A percentile compares a stretch with the other conserved stretches of the same genome.
These are phyloP conservation scores for Callocephalon fimbriatum DNA, from an alignment of 2,113 vertebrate genomes.

Conservation along the genomic window DNA sequence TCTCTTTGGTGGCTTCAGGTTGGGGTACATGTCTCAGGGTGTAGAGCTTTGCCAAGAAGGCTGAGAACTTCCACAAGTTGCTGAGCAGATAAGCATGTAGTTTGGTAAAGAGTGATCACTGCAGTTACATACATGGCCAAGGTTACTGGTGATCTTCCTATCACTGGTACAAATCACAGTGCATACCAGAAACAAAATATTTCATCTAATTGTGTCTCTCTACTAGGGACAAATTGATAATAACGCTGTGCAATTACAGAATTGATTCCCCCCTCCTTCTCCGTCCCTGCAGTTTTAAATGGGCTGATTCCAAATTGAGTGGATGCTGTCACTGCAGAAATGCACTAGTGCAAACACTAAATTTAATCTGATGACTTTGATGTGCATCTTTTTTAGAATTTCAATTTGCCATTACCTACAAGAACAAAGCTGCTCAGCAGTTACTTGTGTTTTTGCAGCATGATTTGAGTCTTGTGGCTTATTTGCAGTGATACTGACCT, in stretches of 20 bases:
- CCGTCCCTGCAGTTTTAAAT: not conserved
- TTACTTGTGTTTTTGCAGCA: not conserved
- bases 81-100: not conserved
- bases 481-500: slow-evolving; percentile 25
- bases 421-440: not conserved
- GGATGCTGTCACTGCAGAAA: not conserved
- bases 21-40: rapidly evolving
- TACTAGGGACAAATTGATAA: not conserved
- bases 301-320: not conserved
- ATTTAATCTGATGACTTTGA: not conserved
- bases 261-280: not conserved
- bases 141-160: not conserved
- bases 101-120: not conserved
- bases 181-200: not conserved
- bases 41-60: not conserved
- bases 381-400: not conserved
- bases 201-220: not conserved
- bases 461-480: not conserved
- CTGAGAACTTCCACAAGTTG: not conserved
- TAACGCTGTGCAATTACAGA: not conserved
- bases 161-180: not conserved
- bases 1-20: not conserved
- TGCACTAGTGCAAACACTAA: not conserved
- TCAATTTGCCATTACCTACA: not conserved
- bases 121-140: not conserved